Evolutionary conservation across 2,888 invertebrate genomes (phyloP), one percentile per base, ranked within the genome.

Genomic region (Oscheius sp.): DNA sequence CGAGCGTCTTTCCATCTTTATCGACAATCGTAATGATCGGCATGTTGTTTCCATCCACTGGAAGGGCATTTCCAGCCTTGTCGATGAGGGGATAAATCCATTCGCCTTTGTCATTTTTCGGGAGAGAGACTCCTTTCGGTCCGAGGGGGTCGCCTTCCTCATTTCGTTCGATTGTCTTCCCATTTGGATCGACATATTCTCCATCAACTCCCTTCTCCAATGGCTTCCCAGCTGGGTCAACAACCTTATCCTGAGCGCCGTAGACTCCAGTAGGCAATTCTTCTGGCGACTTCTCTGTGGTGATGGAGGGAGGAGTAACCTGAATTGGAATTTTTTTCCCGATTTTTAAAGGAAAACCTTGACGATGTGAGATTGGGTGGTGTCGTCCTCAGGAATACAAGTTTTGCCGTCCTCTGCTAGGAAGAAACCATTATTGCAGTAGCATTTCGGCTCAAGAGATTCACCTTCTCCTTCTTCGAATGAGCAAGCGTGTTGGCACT

Each of bases 401-500:
- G 72, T 77, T 55, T 79, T 81, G 34, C 75, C 77, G 68, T 85
- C 82, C 1, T 67, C 70, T 3, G 68, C 71, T 57, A 85, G 71
- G 31, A 78, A 70, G 74, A 75, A 84, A 15, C 85, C 85, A 27
- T 73, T 73, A 46, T 83, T 80, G 67, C 85, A 85, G 61, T 82
- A 84, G 66, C 85, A 85, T 12, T 67, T 72, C 6, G 82, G 75
- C 8, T 69, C 74, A 48, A 76, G 42, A 39, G 66, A 55, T 0
- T 72, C 75, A 15, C 73, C 73, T 8, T 73, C 74, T 27, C 50
- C 53, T 55, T 82, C 75, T 52, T 80, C 78, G 67, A 84, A 79
- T 1, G 74, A 75, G 65, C 85, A 85, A 4, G 82, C 83, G 55
- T 85, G 85, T 3, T 81, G 76, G 63, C 85, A 85, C 53, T 86